phyloP scores from a whole-genome alignment of 2,113 vertebrate species.

The Himantopus leucocephalus region DNA sequence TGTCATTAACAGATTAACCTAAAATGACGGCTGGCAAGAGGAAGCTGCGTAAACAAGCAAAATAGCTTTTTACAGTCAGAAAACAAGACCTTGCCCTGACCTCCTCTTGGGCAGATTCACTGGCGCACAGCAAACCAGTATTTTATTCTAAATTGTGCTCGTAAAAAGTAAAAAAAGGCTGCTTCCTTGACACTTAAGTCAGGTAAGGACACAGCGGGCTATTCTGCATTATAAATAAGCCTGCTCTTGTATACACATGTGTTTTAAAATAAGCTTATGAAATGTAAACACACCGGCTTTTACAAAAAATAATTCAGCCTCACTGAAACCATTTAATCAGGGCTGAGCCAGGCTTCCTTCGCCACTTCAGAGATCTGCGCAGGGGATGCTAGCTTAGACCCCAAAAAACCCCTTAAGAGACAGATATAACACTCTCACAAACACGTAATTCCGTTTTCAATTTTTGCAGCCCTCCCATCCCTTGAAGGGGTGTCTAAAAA shows the following conservation, averaged over 20 bases:
- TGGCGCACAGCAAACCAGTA: background rate
- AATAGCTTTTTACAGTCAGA: constrained; percentile 19
- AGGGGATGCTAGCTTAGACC: background rate
- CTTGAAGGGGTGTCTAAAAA: background rate
- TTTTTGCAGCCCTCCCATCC: background rate
- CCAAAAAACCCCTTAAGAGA: background rate
- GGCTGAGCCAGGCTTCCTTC: background rate
- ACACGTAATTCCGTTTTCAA: background rate
- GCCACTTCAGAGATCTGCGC: background rate
- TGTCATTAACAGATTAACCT: constrained; percentile 27
- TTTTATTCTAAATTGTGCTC: constrained; percentile 50
- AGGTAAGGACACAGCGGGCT: constrained; percentile 47
- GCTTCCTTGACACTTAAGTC: constrained; percentile 54
- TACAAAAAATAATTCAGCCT: constrained; percentile 21
- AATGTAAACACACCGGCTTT: constrained; percentile 12
- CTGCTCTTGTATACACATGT: background rate
- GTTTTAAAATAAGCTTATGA: constrained; percentile 54
- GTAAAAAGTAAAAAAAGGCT: background rate
- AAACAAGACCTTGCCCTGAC: constrained; percentile 60
- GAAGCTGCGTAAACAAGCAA: constrained; percentile 15
- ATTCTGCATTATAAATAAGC: constrained; percentile 24
- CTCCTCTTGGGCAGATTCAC: constrained; percentile 10
- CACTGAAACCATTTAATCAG: background rate
- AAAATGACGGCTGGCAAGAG: background rate
- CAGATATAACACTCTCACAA: background rate